Base-by-base conservation (phyloP, 2,797 vertebrate species). In the Hozukius guyotensis region DNA sequence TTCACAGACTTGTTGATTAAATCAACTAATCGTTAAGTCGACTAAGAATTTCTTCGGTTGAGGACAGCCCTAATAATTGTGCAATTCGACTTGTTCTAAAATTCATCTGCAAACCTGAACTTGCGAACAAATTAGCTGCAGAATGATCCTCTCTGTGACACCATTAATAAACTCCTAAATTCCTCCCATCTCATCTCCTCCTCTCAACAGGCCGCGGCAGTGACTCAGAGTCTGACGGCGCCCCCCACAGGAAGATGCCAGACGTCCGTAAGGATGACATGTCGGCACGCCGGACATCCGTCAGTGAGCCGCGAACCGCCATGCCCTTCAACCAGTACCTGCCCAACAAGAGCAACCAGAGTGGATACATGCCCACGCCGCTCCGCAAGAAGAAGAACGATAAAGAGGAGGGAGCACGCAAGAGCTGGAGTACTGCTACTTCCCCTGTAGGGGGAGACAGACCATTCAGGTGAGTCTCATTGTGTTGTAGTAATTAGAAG, bases 291-390 rank as follows among this genome's bases (percentile, higher is more conserved):
- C 94, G 99, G 82, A 97, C 97, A 6, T 99, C 98, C 6, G 96
- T 97, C 0, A 97, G 96, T 22, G 98, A 99, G 93, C 97, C 93
- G 2, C 97, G 97, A 52, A 96, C 96, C 72, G 95, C 96, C 80
- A 95, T 99, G 95, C 98, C 98, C 92, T 99, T 99, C 88, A 99
- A 99, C 94, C 98, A 99, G 94, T 99, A 98, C 95, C 97, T 99
- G 86, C 98, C 98, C 1, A 99, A 99, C 94, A 98, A 96, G 91
- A 98, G 96, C 93, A 99, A 99, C 93, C 98, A 98, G 96, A 97
- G 96, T 0, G 95, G 96, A 32, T 99, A 99, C 0, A 67, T 99
- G 72, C 97, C 98, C 0, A 91, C 96, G 6, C 96, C 97, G 0
- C 95, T 98, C 56, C 96, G 97, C 71, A 97, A 96, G 75, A 98